Conservation (phyloP, 2,797 vertebrate species). For the Fringilla coelebs region DNA sequence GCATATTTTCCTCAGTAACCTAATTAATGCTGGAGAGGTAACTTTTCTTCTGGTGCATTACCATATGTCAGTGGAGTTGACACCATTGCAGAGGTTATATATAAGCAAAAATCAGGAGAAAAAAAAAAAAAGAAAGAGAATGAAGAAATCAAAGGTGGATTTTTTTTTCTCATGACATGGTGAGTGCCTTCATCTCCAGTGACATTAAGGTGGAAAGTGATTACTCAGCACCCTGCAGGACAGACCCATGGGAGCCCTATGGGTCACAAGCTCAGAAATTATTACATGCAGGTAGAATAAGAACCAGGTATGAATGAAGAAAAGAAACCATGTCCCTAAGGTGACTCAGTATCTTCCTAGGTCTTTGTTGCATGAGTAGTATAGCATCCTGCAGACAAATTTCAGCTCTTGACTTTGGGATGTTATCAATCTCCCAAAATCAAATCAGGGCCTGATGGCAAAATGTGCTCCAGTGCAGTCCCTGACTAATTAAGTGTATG, state of each 20-base stretch:
- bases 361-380: neutral
- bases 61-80: neutral
- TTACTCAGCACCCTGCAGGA: neutral
- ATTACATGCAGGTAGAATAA: neutral
- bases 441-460: neutral
- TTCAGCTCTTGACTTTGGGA: neutral
- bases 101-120: neutral
- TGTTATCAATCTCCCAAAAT: neutral
- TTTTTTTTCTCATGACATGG: neutral
- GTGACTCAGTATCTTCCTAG: neutral
- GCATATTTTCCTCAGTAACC: slow-evolving; percentile 43
- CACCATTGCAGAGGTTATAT: neutral
- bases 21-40: slow-evolving; percentile 51
- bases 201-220: neutral
- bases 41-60: slow-evolving; percentile 7
- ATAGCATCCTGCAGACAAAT: neutral
- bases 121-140: slow-evolving; percentile 11
- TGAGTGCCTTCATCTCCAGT: neutral
- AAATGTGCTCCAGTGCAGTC: neutral
- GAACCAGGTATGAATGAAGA: neutral
- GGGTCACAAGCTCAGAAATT: neutral
- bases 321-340: neutral
- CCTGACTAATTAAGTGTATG: neutral
- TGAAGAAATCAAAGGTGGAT: neutral
- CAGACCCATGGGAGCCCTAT: neutral